A percentile compares a stretch with the other conserved stretches of the same genome.
phyloP scores from a whole-genome alignment of 53 echinoderm and acorn worm species.

The Temnopleurus reevesii region DNA sequence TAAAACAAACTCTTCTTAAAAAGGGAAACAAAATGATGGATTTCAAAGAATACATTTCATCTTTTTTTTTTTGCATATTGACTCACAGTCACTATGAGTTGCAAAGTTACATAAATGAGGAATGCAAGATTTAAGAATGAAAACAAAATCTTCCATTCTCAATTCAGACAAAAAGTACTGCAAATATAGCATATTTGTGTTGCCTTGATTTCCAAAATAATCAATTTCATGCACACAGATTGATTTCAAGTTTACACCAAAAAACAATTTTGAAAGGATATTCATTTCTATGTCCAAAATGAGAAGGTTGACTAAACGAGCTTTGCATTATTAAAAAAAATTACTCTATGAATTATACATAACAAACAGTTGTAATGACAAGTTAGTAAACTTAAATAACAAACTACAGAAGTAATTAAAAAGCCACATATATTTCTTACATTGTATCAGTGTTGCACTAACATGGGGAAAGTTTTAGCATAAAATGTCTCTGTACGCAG shows the following conservation, averaged over 20 bases:
- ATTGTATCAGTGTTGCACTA: constrained; percentile 38
- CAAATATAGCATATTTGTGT: constrained; percentile 31
- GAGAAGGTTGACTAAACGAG: background rate
- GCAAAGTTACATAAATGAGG: constrained; percentile 42
- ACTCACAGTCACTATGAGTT: constrained; percentile 44
- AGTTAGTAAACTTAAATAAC: background rate
- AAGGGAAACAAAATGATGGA: constrained; percentile 23
- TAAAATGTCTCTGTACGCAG: constrained; percentile 52
- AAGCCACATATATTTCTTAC: background rate
- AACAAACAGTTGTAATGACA: background rate
- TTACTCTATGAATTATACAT: background rate
- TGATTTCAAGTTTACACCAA: constrained; percentile 15
- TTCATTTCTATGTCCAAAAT: background rate
- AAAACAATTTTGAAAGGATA: background rate
- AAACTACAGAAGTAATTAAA: background rate
- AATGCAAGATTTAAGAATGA: constrained; percentile 37
- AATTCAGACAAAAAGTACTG: constrained; percentile 48
- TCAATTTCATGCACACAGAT: constrained; percentile 43
- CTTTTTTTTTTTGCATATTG: constrained; percentile 41
- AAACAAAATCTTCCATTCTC: background rate
- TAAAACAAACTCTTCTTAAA: background rate
- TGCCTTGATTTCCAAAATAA: background rate
- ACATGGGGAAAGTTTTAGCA: constrained; percentile 32
- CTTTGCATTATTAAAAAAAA: background rate
- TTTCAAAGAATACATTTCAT: constrained; percentile 25